phyloP scores from a whole-genome alignment of 1,140 invertebrate species.

The Drosophila micromelanica region DNA sequence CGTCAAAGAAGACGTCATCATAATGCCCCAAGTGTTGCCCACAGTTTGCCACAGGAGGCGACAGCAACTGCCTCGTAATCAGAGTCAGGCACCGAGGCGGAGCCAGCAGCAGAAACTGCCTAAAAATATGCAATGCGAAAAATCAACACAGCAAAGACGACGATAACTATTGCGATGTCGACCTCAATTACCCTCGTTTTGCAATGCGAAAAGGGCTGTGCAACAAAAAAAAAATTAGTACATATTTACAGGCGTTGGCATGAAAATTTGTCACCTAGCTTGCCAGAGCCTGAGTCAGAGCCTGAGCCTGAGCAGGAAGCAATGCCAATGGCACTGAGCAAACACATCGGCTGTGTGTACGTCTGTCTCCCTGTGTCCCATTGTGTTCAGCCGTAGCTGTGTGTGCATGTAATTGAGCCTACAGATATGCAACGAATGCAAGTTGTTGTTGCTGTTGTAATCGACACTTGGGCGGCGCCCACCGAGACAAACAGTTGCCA shows the following conservation, averaged over 20 bases:
- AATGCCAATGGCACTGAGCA: slow-evolving; percentile 55
- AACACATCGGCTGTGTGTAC: slow-evolving; percentile 50
- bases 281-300: not conserved
- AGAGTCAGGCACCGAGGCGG: slow-evolving; percentile 10
- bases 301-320: slow-evolving; percentile 24
- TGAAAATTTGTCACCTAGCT: slow-evolving; percentile 81
- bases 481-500: slow-evolving; percentile 60
- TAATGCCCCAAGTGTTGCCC: slow-evolving; percentile 57
- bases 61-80: slow-evolving; percentile 42
- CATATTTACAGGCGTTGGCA: slow-evolving; percentile 80
- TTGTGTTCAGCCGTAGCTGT: slow-evolving; percentile 27
- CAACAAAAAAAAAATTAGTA: slow-evolving; percentile 33
- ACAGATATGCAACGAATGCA: slow-evolving; percentile 71
- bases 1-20: slow-evolving; percentile 71
- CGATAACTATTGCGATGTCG: slow-evolving; percentile 50
- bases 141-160: slow-evolving; percentile 69
- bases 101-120: slow-evolving; percentile 40
- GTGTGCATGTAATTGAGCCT: slow-evolving; percentile 66
- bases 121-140: slow-evolving; percentile 79
- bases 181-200: slow-evolving; percentile 82
- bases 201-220: slow-evolving; percentile 48
- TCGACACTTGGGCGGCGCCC: slow-evolving; percentile 78
- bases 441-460: slow-evolving; percentile 67
- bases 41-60: slow-evolving; percentile 33
- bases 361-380: slow-evolving; percentile 7